Conservation (phyloP, 2,797 vertebrate species). For the Spinus olivaceus region DNA sequence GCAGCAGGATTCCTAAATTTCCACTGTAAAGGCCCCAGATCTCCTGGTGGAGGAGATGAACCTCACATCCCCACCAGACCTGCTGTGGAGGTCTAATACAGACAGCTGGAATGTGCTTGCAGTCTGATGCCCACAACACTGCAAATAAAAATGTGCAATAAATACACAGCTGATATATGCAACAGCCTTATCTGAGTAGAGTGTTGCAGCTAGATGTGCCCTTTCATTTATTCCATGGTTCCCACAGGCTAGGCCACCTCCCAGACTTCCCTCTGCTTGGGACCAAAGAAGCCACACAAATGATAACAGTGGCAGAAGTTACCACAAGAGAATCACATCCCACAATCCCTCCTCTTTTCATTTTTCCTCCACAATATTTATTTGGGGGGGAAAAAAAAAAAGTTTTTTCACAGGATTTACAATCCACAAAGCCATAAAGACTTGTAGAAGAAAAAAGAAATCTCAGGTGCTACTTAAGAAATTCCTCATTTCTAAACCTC, state of each 20-base stretch:
- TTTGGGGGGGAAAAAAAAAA: not conserved
- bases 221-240: not conserved
- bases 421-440: conserved; percentile 12
- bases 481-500: conserved; percentile 61
- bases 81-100: not conserved
- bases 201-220: not conserved
- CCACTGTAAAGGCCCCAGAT: not conserved
- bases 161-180: not conserved
- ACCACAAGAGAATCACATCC: not conserved
- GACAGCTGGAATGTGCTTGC: not conserved
- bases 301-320: not conserved
- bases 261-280: not conserved
- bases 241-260: not conserved
- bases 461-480: conserved; percentile 61
- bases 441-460: not conserved
- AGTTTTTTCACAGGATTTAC: not conserved
- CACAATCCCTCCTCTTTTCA: not conserved
- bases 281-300: not conserved
- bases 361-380: not conserved
- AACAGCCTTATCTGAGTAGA: not conserved
- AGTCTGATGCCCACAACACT: not conserved
- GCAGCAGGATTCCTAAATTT: not conserved
- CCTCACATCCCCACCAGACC: not conserved
- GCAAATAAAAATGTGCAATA: not conserved
- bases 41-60: not conserved